Conservation (phyloP, 2,888 invertebrate genomes). For the Campopleginae sp. region DNA sequence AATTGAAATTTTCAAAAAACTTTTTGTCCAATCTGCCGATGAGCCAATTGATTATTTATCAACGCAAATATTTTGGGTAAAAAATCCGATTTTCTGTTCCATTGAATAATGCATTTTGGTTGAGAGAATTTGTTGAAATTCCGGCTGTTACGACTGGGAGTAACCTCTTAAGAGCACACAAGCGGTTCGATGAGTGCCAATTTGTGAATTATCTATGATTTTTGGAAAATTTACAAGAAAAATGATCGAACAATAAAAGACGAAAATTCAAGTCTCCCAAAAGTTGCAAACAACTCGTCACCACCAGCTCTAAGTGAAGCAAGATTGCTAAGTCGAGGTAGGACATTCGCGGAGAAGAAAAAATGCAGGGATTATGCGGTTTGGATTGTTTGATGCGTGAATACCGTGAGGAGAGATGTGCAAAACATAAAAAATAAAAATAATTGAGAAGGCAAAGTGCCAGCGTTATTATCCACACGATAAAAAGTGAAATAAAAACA, state of each 20-base stretch:
- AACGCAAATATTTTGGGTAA: no score
- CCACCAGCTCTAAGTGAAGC: background rate
- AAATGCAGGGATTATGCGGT: constrained; percentile 2
- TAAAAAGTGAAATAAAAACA: background rate
- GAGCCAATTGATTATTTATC: no score
- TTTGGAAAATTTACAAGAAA: background rate
- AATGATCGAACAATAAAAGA: background rate
- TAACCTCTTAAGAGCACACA: background rate
- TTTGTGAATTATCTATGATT: background rate
- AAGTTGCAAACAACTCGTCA: background rate
- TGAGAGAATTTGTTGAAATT: no score
- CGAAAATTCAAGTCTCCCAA: background rate
- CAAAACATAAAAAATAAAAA: background rate
- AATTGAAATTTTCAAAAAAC: no score
- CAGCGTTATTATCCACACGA: constrained; percentile 40
- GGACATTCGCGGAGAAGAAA: background rate
- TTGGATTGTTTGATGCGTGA: background rate
- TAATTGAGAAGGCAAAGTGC: background rate
- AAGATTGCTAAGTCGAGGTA: background rate
- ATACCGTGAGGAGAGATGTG: background rate
- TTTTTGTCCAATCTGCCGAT: no score
- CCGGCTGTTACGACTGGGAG: no score
- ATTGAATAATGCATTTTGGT: no score
- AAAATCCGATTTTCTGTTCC: no score
- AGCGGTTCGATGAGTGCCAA: background rate